Evolutionary conservation across 2,797 vertebrate genomes (phyloP).

Genomic region (Enteromius thamalakanensis): DNA sequence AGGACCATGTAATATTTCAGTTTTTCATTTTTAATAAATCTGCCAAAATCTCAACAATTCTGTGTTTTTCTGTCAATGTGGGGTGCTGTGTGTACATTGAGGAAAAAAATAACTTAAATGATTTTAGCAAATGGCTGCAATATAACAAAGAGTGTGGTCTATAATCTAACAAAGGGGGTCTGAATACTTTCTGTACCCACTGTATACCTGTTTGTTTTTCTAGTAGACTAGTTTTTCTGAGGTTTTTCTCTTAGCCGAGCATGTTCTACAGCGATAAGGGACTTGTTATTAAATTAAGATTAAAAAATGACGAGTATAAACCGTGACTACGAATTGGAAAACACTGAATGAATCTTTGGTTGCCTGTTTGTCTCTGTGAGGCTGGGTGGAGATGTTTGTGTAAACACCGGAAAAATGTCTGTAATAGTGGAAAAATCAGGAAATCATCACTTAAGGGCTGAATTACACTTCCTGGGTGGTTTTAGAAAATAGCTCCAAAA

Average conservation of each 20-base stretch:
- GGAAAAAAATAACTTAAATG: too few species aligned
- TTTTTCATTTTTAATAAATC: too few species aligned
- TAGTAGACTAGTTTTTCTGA: not conserved
- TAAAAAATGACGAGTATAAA: not conserved
- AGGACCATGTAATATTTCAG: too few species aligned
- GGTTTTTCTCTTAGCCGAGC: not conserved
- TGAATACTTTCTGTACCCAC: too few species aligned
- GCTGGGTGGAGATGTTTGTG: conserved; percentile 17
- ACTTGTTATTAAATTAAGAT: not conserved
- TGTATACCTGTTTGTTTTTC: not conserved
- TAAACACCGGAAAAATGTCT: conserved; percentile 16
- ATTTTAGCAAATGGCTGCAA: too few species aligned
- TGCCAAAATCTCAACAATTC: too few species aligned
- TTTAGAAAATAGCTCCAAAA: not conserved
- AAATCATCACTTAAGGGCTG: conserved; percentile 21
- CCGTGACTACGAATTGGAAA: not conserved
- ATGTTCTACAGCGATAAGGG: not conserved
- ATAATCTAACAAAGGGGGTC: too few species aligned
- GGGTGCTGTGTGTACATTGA: too few species aligned
- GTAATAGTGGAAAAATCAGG: not conserved
- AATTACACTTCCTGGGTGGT: conserved; percentile 10
- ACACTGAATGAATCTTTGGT: not conserved
- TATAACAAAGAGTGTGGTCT: too few species aligned
- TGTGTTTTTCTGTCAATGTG: too few species aligned
- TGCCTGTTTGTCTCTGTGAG: not conserved